Percentiles rank a stretch among this genome's conserved stretches.
Evolutionary conservation across 2,888 invertebrate species (phyloP).

Genomic region (Ichneumoninae sp.): DNA sequence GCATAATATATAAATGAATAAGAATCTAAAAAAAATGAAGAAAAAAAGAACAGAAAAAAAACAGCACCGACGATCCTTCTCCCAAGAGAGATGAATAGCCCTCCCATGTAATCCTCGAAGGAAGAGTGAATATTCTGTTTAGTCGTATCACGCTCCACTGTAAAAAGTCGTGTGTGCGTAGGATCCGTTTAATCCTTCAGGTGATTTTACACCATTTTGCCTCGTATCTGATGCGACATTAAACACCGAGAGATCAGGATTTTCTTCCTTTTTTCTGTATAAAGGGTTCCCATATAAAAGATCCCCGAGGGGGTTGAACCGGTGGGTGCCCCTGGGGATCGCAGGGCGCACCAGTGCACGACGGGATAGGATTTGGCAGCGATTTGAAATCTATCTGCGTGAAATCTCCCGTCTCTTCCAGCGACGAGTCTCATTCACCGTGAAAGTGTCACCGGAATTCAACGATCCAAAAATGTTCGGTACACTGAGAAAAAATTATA

Average conservation of each 20-base stretch:
- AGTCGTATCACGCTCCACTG: conserved; percentile 9
- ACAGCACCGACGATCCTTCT: not conserved
- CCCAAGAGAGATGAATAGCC: conserved; percentile 15
- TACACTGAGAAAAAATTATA: not conserved
- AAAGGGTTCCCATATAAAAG: conserved; percentile 67
- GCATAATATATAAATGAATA: not conserved
- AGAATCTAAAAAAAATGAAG: not conserved
- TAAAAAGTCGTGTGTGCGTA: conserved; percentile 32
- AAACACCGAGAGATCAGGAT: conserved; percentile 72
- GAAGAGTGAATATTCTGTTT: conserved; percentile 43
- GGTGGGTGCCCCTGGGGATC: conserved; percentile 67
- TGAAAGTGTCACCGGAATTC: conserved; percentile 39
- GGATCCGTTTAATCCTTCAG: conserved; percentile 68
- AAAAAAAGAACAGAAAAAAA: not conserved
- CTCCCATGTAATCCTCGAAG: conserved; percentile 60
- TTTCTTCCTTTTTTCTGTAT: conserved; percentile 37
- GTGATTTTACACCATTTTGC: conserved; percentile 80
- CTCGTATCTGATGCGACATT: conserved; percentile 77
- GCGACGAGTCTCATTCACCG: conserved; percentile 9
- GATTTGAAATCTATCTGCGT: conserved; percentile 83
- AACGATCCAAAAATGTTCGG: conserved; percentile 19
- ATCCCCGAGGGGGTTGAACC: conserved; percentile 27
- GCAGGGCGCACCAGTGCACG: conserved; percentile 77
- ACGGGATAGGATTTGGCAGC: conserved; percentile 80
- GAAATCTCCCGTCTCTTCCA: conserved; percentile 74